These are phyloP conservation scores for Xestoiulus laeticollis DNA, from an alignment of 2,888 invertebrate genomes.

Conservation along the genomic window DNA sequence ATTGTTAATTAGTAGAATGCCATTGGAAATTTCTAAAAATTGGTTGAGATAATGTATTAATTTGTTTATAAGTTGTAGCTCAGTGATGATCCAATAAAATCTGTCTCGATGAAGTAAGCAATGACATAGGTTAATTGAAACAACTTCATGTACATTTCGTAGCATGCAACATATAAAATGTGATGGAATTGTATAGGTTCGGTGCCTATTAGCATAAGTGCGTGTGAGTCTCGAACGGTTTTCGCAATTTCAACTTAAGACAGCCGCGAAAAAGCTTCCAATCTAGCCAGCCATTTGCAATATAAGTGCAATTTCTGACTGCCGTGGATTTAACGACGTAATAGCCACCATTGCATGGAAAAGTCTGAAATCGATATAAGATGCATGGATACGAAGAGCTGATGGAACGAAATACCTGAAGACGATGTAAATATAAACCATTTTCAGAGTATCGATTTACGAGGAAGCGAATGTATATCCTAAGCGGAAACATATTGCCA, in stretches of 20 bases:
- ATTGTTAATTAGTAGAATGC: no score
- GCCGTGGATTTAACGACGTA: conserved; percentile 40
- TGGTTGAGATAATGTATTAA: no score
- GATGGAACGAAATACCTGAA: conserved; percentile 31
- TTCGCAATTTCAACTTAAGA: conserved; percentile 39
- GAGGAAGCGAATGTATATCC: conserved; percentile 20
- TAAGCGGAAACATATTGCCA: conserved; percentile 39
- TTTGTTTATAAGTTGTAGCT: no score
- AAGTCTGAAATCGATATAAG: conserved; percentile 34
- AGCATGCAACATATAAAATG: neutral
- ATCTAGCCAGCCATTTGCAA: conserved; percentile 25
- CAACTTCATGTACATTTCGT: neutral
- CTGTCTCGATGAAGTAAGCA: neutral
- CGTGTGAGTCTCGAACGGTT: neutral
- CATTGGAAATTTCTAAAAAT: no score
- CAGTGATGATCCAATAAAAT: no score
- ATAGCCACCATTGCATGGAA: neutral
- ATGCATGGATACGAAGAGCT: conserved; percentile 14
- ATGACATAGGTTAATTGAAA: neutral
- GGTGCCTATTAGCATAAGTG: neutral
- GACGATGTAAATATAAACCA: conserved; percentile 41
- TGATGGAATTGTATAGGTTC: neutral
- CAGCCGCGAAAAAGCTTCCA: conserved; percentile 28
- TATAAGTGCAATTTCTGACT: conserved; percentile 12
- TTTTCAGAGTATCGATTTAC: conserved; percentile 33